Conservation (phyloP, 92 coral and sea anemone genomes). For the Porites lobata region DNA sequence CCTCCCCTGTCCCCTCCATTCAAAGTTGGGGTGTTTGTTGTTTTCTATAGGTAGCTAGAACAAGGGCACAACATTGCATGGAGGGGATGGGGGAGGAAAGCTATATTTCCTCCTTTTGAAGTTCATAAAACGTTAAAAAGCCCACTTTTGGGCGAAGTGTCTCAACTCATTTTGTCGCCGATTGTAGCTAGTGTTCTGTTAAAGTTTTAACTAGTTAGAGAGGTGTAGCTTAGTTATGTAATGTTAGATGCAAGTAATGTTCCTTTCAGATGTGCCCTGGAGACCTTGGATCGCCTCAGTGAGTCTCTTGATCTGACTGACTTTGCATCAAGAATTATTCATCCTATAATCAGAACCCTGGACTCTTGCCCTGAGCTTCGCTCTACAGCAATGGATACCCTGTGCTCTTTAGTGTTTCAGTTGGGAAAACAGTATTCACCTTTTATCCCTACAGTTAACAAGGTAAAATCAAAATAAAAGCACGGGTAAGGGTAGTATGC, state of each 20-base stretch:
- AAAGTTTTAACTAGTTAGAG: background rate
- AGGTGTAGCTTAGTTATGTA: background rate
- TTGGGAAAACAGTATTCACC: slow-evolving; percentile 94
- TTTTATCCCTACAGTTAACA: slow-evolving; percentile 88
- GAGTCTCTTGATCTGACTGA: slow-evolving; percentile 98
- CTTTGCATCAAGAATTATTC: slow-evolving; percentile 95
- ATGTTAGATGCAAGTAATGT: background rate
- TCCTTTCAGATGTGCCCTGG: slow-evolving; percentile 83
- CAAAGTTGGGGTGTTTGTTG: too few relatives aligned
- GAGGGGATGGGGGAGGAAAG: too few relatives aligned
- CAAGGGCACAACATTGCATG: too few relatives aligned
- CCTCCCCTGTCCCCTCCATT: too few relatives aligned
- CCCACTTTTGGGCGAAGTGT: too few relatives aligned
- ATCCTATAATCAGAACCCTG: slow-evolving; percentile 91
- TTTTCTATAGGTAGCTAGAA: too few relatives aligned
- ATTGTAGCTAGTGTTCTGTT: too few relatives aligned
- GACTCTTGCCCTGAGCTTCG: slow-evolving; percentile 94
- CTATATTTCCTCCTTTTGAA: too few relatives aligned
- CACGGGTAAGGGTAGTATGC: background rate
- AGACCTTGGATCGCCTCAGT: slow-evolving; percentile 94
- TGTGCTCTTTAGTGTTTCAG: slow-evolving; percentile 94
- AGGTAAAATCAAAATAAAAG: background rate
- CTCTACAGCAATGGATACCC: slow-evolving; percentile 91
- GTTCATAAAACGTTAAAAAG: too few relatives aligned
- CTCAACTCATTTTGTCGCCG: too few relatives aligned